Evolutionary conservation across 2,888 invertebrate genomes (phyloP).

Genomic region (Catocala fraxini): DNA sequence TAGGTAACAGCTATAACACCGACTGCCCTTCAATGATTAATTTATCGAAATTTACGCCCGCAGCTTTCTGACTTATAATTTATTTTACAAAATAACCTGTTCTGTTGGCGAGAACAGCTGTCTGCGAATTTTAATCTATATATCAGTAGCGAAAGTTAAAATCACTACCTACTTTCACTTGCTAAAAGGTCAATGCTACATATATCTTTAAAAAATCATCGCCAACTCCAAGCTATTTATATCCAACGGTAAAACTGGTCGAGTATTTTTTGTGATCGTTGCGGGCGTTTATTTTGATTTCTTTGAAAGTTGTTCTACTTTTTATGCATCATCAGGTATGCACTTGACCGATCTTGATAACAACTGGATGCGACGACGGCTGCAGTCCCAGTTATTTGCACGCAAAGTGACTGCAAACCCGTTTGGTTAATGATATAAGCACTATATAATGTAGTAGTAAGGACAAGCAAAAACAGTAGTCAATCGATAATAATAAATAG

Average conservation of each 20-base stretch:
- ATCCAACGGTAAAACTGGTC: neutral
- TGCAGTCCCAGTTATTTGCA: slow-evolving; percentile 1
- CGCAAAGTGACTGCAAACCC: neutral
- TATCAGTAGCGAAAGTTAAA: too few relatives aligned
- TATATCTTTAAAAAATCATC: too few relatives aligned
- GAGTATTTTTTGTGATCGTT: slow-evolving; percentile 20
- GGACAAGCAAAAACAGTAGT: neutral
- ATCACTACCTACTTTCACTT: too few relatives aligned
- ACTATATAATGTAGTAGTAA: neutral
- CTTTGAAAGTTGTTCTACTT: slow-evolving; percentile 48
- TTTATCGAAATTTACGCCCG: too few relatives aligned
- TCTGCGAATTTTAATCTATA: too few relatives aligned
- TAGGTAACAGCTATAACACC: too few relatives aligned
- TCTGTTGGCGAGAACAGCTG: neutral
- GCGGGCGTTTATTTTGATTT: slow-evolving; percentile 39
- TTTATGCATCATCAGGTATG: slow-evolving; percentile 39
- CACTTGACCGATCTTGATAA: slow-evolving; percentile 30
- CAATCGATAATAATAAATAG: neutral
- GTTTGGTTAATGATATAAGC: slow-evolving; percentile 10
- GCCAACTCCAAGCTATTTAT: neutral
- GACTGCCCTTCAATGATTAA: too few relatives aligned
- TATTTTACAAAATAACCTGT: neutral
- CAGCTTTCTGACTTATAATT: neutral
- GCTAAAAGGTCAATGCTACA: too few relatives aligned
- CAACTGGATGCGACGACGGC: slow-evolving; percentile 15